Conservation (phyloP, 2,797 vertebrate species). For the Pseudomugil tenellus region DNA sequence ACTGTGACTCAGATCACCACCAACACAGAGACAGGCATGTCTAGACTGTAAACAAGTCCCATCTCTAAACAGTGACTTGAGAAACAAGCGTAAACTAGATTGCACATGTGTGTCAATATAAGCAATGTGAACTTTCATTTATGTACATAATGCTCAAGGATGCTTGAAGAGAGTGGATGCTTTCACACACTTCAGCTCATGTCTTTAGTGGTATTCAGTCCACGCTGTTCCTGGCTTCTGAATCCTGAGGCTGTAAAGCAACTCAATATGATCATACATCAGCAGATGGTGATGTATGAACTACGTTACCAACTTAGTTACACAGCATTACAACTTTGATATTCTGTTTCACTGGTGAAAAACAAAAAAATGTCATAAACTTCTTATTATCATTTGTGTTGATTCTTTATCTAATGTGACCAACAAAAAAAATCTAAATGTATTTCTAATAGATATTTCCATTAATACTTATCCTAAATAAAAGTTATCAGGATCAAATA, state of each 20-base stretch:
- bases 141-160: slow-evolving; percentile 11
- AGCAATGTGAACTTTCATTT: neutral
- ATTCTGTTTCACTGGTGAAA: neutral
- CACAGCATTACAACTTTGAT: neutral
- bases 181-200: slow-evolving; percentile 9
- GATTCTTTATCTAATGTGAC: neutral
- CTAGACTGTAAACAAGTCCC: slow-evolving; percentile 32
- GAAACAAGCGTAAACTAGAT: neutral
- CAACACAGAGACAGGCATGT: slow-evolving; percentile 8
- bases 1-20: slow-evolving; percentile 57
- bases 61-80: slow-evolving; percentile 10
- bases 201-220: neutral
- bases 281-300: neutral
- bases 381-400: neutral
- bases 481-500: neutral
- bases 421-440: neutral
- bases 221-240: neutral
- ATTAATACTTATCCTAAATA: no score
- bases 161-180: slow-evolving; percentile 13
- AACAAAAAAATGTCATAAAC: neutral
- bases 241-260: neutral
- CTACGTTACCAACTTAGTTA: neutral
- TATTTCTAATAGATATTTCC: neutral
- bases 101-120: slow-evolving; percentile 11
- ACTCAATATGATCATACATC: neutral